Evolutionary conservation across 1,140 invertebrate species (phyloP).

Genomic region (Cyphomyrmex costatus): DNA sequence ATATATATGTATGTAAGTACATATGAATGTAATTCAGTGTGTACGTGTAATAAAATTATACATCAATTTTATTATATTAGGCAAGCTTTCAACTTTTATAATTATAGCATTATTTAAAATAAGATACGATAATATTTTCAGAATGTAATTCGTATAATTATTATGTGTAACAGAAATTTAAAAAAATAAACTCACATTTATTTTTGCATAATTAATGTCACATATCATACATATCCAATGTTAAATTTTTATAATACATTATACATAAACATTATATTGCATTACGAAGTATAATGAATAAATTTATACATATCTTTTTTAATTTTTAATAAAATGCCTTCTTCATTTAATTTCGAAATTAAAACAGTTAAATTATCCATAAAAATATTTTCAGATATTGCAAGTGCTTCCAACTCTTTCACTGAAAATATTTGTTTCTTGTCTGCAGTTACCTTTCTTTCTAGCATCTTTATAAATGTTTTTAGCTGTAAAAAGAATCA

Average conservation of each 20-base stretch:
- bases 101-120: neutral
- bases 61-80: no score
- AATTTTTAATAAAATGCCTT: constrained; percentile 95
- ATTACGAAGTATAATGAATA: constrained; percentile 58
- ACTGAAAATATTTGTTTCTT: constrained; percentile 91
- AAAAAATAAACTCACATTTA: constrained; percentile 16
- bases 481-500: constrained; percentile 89
- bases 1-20: no score
- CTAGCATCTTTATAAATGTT: constrained; percentile 91
- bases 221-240: neutral
- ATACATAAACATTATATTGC: neutral
- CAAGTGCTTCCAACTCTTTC: constrained; percentile 92
- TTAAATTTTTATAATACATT: neutral
- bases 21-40: no score
- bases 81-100: no score
- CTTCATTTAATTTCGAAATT: constrained; percentile 93
- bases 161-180: neutral
- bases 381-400: constrained; percentile 89
- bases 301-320: constrained; percentile 93
- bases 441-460: constrained; percentile 88
- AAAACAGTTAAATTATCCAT: constrained; percentile 89
- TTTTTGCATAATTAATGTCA: constrained; percentile 4
- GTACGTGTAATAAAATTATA: no score
- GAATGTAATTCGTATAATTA: neutral
- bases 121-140: neutral